Percentiles rank a stretch among this genome's conserved stretches.
These are phyloP conservation scores for Rhyacichthys aspro DNA, from an alignment of 2,797 vertebrate species.

Conservation along the genomic window DNA sequence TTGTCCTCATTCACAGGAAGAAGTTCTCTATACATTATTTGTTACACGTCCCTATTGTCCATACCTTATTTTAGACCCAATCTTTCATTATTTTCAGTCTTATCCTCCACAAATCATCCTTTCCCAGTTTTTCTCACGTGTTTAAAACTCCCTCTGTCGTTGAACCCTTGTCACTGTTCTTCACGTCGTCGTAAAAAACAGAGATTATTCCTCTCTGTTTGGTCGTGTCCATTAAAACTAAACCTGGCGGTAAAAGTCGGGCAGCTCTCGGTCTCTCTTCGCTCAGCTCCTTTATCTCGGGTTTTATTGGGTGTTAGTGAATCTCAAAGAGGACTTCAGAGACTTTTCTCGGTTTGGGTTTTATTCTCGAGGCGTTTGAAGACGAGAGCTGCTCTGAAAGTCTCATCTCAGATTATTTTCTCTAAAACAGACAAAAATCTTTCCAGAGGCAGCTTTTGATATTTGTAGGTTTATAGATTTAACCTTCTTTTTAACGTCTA, in stretches of 20 bases:
- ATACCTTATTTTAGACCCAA: too few species aligned
- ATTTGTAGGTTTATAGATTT: too few species aligned
- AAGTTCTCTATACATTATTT: too few species aligned
- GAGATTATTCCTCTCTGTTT: slow-evolving; percentile 25
- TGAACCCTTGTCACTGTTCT: slow-evolving; percentile 26
- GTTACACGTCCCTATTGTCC: too few species aligned
- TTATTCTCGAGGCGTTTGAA: background rate
- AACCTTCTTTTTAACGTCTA: too few species aligned
- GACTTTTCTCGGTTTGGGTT: slow-evolving; percentile 8
- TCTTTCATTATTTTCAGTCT: too few species aligned
- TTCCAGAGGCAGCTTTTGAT: too few species aligned
- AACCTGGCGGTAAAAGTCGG: slow-evolving; percentile 24
- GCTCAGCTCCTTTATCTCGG: slow-evolving; percentile 53
- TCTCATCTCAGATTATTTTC: slow-evolving; percentile 1
- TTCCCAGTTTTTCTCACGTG: background rate
- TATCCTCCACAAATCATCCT: too few species aligned
- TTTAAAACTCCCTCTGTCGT: slow-evolving; percentile 53
- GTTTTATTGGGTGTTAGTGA: slow-evolving; percentile 70
- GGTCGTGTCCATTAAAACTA: slow-evolving; percentile 33
- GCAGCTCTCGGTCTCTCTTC: slow-evolving; percentile 49
- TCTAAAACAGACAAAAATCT: background rate
- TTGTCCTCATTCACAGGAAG: too few species aligned
- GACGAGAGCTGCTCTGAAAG: background rate
- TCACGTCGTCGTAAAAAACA: slow-evolving; percentile 37
- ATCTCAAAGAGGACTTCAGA: slow-evolving; percentile 54